These are phyloP conservation scores for Eremobia ochroleuca DNA, from an alignment of 2,888 invertebrate genomes.

Conservation along the genomic window DNA sequence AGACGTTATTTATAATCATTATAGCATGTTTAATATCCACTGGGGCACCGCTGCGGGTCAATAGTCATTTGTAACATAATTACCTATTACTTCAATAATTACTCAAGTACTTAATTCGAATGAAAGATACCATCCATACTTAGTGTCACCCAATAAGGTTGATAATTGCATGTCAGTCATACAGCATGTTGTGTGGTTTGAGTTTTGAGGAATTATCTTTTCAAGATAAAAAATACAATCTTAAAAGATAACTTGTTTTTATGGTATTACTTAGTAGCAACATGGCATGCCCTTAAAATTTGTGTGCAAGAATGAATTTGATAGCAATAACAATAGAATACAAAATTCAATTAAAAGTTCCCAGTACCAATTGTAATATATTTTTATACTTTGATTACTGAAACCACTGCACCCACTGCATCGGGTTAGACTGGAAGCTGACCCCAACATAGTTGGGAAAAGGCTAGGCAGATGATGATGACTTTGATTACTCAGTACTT, in stretches of 20 bases:
- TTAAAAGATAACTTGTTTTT: constrained; percentile 35
- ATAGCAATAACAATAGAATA: not conserved
- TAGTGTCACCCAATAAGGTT: constrained; percentile 22
- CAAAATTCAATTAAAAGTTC: not conserved
- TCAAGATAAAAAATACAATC: constrained; percentile 39
- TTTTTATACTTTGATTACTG: not conserved
- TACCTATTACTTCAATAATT: constrained; percentile 12
- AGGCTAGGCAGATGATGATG: too few relatives aligned
- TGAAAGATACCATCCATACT: not conserved
- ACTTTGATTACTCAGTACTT: not conserved
- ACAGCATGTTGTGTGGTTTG: constrained; percentile 20
- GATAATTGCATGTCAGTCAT: constrained; percentile 38
- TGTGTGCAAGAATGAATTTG: not conserved
- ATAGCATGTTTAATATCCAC: constrained; percentile 23
- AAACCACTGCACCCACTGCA: too few relatives aligned
- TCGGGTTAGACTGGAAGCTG: too few relatives aligned
- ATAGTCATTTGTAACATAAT: constrained; percentile 18
- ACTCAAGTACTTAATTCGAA: constrained; percentile 16
- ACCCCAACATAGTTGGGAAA: too few relatives aligned
- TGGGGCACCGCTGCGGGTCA: constrained; percentile 24
- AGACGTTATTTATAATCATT: constrained; percentile 26
- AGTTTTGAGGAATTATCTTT: constrained; percentile 42
- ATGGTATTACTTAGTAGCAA: constrained; percentile 11
- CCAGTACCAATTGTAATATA: not conserved
- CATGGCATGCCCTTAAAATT: constrained; percentile 9